Conservation (phyloP, 1,140 invertebrate genomes). For the Dreissena polymorpha region DNA sequence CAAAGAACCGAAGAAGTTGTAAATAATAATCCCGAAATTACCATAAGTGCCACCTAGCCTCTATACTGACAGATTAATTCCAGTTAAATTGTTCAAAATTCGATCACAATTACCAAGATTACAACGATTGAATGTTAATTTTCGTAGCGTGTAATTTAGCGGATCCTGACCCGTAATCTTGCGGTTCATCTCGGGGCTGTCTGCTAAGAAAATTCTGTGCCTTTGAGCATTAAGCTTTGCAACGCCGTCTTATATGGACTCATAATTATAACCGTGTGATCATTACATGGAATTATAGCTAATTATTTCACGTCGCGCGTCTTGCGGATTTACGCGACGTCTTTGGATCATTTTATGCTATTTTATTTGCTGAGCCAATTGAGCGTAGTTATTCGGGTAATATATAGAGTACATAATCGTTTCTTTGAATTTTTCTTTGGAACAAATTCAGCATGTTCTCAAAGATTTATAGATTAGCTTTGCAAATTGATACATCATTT, state of each 20-base stretch:
- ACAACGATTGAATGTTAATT: not conserved
- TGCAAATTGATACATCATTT: no score
- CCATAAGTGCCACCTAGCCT: no score
- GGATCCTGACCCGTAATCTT: not conserved
- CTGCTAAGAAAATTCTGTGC: not conserved
- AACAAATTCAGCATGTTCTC: no score
- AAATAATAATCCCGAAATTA: no score
- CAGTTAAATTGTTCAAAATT: not conserved
- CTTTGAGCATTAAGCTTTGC: not conserved
- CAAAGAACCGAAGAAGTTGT: no score
- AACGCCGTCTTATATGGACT: not conserved
- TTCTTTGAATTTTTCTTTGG: no score
- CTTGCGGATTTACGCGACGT: no score
- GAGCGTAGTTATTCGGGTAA: no score
- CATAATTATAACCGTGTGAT: constrained; percentile 1
- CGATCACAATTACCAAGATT: not conserved
- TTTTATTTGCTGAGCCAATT: no score
- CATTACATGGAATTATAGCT: constrained; percentile 1
- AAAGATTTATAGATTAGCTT: no score
- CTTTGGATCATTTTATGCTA: no score
- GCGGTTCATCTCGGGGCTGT: not conserved
- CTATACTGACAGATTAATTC: constrained; percentile 10
- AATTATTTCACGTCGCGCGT: not conserved
- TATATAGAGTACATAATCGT: no score
- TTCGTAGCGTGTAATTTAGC: not conserved